Conservation (phyloP, 2,113 vertebrate species). For the Triplophysa rosa region DNA sequence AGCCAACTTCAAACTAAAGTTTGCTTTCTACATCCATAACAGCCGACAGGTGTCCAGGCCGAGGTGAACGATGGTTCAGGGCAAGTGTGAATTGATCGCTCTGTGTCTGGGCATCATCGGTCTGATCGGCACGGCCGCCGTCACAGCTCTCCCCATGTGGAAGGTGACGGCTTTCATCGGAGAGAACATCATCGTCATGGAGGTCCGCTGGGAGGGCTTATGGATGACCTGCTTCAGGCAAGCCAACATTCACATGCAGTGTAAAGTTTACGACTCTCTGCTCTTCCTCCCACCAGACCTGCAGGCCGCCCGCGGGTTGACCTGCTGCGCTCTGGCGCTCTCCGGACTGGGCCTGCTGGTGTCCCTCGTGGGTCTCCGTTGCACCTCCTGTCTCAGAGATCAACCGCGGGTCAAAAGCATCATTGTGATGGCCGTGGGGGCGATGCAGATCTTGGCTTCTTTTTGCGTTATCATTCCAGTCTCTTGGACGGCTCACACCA, state of each 20-base stretch:
- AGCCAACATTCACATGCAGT: constrained; percentile 72
- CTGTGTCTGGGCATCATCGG: constrained; percentile 78
- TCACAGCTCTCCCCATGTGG: constrained; percentile 90
- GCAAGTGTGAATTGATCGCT: constrained; percentile 74
- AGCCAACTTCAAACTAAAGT: not conserved
- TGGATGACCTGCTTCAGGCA: constrained; percentile 84
- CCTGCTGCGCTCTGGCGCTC: constrained; percentile 71
- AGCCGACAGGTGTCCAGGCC: not conserved
- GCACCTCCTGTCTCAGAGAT: constrained; percentile 62
- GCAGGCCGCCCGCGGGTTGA: constrained; percentile 75
- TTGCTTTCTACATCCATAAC: constrained; percentile 62
- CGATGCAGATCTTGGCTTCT: constrained; percentile 55
- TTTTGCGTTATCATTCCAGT: constrained; percentile 61
- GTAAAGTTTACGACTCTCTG: constrained; percentile 76
- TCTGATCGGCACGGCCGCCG: constrained; percentile 76
- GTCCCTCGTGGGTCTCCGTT: constrained; percentile 75
- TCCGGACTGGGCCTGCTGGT: constrained; percentile 71
- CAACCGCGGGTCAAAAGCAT: constrained; percentile 50
- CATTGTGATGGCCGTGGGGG: constrained; percentile 45
- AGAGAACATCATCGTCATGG: constrained; percentile 79
- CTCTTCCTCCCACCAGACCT: constrained; percentile 73
- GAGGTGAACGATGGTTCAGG: constrained; percentile 70
- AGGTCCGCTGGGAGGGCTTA: constrained; percentile 87
- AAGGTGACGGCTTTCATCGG: constrained; percentile 86
- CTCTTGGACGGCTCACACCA: constrained; percentile 59